Evolutionary conservation across 2,113 vertebrate genomes (phyloP).

Genomic region (Mesocricetus auratus): DNA sequence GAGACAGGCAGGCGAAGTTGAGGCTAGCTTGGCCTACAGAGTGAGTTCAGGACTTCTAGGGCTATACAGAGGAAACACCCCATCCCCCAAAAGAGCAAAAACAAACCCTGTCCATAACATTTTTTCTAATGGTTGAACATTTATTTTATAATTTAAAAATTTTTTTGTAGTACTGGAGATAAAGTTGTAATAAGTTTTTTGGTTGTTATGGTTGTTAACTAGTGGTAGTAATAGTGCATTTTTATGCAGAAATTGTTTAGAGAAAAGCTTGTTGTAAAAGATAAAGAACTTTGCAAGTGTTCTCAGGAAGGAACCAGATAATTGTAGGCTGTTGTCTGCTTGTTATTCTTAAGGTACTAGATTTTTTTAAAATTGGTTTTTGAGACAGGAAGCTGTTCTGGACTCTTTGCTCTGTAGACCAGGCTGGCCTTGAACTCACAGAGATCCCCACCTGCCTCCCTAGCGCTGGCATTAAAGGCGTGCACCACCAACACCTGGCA

Average conservation of each 20-base stretch:
- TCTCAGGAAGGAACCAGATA: background rate
- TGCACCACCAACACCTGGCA: too few species aligned
- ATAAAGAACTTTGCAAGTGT: background rate
- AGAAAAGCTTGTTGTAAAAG: background rate
- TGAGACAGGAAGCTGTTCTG: too few species aligned
- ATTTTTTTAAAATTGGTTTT: too few species aligned
- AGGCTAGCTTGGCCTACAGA: background rate
- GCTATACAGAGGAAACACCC: background rate
- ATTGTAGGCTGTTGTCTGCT: background rate
- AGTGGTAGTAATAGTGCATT: background rate
- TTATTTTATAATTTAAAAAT: too few species aligned
- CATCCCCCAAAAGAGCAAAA: background rate
- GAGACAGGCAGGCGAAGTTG: background rate
- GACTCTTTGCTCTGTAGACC: too few species aligned
- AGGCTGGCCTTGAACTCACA: too few species aligned
- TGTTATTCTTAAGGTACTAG: background rate
- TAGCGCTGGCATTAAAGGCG: too few species aligned
- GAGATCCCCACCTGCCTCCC: too few species aligned
- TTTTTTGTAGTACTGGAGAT: background rate
- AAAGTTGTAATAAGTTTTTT: background rate
- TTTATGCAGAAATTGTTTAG: background rate
- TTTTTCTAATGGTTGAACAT: background rate
- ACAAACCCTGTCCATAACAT: background rate
- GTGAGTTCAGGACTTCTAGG: background rate
- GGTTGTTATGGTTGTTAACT: background rate